Evolutionary conservation across 2,113 vertebrate genomes (phyloP).

Genomic region (Monarcha castaneiventris): DNA sequence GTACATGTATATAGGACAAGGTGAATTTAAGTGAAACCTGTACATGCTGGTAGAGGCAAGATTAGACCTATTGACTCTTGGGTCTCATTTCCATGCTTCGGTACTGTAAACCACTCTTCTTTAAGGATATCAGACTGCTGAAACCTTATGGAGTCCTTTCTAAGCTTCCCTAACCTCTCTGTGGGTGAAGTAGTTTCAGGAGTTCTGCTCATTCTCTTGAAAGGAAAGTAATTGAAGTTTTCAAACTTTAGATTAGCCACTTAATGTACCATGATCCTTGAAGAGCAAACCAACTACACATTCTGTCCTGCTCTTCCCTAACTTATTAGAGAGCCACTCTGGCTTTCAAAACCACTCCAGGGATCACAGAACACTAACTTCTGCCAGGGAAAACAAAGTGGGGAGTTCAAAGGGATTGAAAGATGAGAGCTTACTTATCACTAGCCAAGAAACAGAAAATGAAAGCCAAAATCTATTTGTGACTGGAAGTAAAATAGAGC

Average conservation of each 20-base stretch:
- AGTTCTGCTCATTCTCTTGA: neutral
- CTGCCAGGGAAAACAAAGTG: neutral
- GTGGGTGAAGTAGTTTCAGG: neutral
- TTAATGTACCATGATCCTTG: constrained; percentile 42
- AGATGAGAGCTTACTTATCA: neutral
- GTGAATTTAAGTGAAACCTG: neutral
- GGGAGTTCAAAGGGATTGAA: neutral
- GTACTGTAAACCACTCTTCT: neutral
- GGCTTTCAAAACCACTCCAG: neutral
- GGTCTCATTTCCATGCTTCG: neutral
- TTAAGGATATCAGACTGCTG: neutral
- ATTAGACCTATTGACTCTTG: neutral
- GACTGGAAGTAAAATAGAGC: neutral
- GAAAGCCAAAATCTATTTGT: neutral
- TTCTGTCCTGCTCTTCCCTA: neutral
- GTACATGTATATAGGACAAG: neutral
- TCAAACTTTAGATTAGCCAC: constrained; percentile 47
- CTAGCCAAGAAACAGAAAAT: neutral
- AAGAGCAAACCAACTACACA: neutral
- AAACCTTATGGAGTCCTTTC: neutral
- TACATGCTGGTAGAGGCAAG: fast-evolving
- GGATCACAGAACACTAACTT: neutral
- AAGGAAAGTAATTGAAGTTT: constrained; percentile 41
- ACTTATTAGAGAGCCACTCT: neutral
- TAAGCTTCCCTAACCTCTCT: neutral